Conservation (phyloP, 2,888 invertebrate species). For the Heteromyza rotundicornis region DNA sequence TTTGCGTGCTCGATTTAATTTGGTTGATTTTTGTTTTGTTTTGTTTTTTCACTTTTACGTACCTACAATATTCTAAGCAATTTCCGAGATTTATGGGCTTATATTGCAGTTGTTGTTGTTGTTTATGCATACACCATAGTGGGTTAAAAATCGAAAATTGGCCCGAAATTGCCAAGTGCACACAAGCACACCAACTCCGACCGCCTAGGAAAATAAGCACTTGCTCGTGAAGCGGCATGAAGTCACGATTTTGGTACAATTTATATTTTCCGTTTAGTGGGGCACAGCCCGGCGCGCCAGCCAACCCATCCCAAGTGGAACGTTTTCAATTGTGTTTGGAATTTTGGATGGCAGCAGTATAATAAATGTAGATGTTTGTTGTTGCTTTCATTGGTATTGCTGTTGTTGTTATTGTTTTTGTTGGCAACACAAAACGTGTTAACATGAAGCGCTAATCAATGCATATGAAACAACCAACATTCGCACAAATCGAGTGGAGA, state of each 20-base stretch:
- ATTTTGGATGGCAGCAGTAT: too few species aligned
- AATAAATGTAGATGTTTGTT: background rate
- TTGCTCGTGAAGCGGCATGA: too few species aligned
- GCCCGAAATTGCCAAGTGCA: too few species aligned
- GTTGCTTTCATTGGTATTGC: background rate
- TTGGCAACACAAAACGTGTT: slow-evolving; percentile 40
- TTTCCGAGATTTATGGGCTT: too few species aligned
- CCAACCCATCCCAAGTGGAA: background rate
- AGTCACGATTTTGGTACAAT: slow-evolving; percentile 47
- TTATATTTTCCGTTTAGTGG: slow-evolving; percentile 33
- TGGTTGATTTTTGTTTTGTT: background rate
- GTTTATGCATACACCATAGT: background rate
- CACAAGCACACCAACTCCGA: too few species aligned
- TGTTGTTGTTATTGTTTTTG: slow-evolving; percentile 6
- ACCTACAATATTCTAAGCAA: background rate
- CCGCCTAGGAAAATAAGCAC: background rate
- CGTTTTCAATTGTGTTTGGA: background rate
- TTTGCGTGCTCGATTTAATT: too few species aligned
- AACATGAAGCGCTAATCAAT: slow-evolving; percentile 51
- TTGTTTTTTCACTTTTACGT: too few species aligned
- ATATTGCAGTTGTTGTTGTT: background rate
- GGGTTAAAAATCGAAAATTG: background rate
- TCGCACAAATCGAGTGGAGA: background rate
- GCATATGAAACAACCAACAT: slow-evolving; percentile 26
- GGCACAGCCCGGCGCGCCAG: background rate